Conservation (phyloP, 2,113 vertebrate species). For the Dryoscopus gambensis region DNA sequence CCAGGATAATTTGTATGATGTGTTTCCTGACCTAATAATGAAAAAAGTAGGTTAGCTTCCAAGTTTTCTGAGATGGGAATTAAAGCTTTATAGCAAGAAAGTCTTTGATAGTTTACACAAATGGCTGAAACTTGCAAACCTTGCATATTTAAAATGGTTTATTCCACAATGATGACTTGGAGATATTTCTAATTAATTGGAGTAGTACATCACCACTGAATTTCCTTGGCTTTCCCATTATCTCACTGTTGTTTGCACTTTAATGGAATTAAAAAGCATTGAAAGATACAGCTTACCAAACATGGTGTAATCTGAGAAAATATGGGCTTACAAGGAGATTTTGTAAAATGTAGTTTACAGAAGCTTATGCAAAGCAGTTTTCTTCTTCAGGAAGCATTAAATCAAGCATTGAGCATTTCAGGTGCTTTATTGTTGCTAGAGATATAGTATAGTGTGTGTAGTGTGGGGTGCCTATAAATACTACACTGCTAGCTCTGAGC, state of each 20-base stretch:
- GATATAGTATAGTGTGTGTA: no score
- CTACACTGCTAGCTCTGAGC: not conserved
- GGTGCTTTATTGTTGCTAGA: not conserved
- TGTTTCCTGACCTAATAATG: conserved; percentile 17
- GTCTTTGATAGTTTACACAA: not conserved
- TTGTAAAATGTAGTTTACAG: not conserved
- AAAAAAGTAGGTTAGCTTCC: conserved; percentile 13
- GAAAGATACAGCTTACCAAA: not conserved
- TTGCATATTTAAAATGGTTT: not conserved
- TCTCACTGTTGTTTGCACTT: not conserved
- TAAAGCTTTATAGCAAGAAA: not conserved
- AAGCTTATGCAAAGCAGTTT: not conserved
- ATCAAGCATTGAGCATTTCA: not conserved
- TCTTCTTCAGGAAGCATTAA: not conserved
- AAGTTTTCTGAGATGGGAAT: not conserved
- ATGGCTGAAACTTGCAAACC: not conserved
- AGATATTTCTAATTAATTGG: conserved; percentile 19
- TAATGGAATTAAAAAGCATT: not conserved
- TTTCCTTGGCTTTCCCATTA: not conserved
- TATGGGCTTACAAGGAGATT: not conserved
- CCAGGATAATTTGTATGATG: not conserved
- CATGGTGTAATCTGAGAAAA: not conserved
- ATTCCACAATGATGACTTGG: not conserved
- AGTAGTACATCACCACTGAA: not conserved
- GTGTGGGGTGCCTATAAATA: not conserved